These are phyloP conservation scores for Lepidochrysops patricia DNA, from an alignment of 2,888 invertebrate genomes.

Conservation along the genomic window DNA sequence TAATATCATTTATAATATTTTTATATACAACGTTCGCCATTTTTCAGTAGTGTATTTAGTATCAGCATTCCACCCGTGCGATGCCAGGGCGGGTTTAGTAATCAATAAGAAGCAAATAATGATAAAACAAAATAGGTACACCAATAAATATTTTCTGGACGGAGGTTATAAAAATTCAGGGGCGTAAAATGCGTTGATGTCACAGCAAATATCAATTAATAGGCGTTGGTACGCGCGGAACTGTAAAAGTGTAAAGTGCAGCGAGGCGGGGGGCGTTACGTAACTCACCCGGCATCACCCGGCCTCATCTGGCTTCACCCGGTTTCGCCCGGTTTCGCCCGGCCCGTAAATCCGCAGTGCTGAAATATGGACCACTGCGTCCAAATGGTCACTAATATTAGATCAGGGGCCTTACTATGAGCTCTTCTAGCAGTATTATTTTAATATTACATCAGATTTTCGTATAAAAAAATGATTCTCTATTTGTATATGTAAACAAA, in stretches of 20 bases:
- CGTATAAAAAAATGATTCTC: no score
- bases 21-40: no score
- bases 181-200: constrained; percentile 33
- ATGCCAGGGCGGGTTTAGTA: no score
- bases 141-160: background rate
- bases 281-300: constrained; percentile 48
- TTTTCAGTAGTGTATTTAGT: no score
- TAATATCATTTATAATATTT: no score
- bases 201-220: constrained; percentile 66
- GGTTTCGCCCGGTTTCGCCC: constrained; percentile 15
- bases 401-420: no score
- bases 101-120: background rate
- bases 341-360: constrained; percentile 53
- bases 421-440: no score
- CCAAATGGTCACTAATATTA: background rate
- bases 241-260: constrained; percentile 73
- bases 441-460: no score
- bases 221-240: constrained; percentile 56
- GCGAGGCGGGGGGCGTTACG: constrained; percentile 59
- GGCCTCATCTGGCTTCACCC: background rate
- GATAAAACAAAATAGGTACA: background rate
- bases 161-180: constrained; percentile 9
- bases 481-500: no score
- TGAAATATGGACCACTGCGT: constrained; percentile 38
- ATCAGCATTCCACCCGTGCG: no score